A percentile compares a stretch with the other conserved stretches of the same genome.
Evolutionary conservation across 2,888 invertebrate genomes (phyloP).

Genomic region (Trachelus stipa): DNA sequence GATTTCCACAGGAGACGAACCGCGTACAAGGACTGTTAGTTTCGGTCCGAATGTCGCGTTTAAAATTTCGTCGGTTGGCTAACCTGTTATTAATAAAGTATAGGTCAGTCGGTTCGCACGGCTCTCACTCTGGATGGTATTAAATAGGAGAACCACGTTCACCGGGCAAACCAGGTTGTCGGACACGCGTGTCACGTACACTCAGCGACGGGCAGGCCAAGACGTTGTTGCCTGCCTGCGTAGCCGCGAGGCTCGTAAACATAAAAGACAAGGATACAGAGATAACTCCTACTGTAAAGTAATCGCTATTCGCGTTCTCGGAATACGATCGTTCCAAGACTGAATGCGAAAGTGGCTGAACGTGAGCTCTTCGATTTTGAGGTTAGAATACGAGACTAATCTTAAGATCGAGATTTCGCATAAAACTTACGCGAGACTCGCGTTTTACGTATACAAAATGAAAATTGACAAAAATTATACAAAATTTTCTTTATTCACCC

Average conservation of each 20-base stretch:
- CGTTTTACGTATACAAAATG: neutral
- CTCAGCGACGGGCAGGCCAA: neutral
- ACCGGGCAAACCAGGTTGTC: neutral
- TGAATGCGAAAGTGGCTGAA: neutral
- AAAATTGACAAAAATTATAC: neutral
- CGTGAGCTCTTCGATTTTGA: neutral
- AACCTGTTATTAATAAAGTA: conserved; percentile 4
- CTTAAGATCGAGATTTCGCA: neutral
- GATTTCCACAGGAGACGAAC: neutral
- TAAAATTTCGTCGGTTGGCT: neutral
- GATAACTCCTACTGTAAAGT: neutral
- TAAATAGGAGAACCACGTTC: neutral
- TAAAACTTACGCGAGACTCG: neutral
- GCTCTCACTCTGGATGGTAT: neutral
- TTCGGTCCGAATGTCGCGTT: no score
- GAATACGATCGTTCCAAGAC: neutral
- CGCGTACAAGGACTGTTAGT: neutral
- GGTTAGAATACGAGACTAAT: neutral
- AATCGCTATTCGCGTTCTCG: neutral
- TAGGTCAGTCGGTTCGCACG: conserved; percentile 11
- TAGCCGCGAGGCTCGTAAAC: neutral
- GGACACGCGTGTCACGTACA: neutral
- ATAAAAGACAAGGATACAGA: neutral
- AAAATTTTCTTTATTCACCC: no score
- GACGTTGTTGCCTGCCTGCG: neutral